Conservation (phyloP, 1,140 invertebrate genomes). For the Zaprionus inermis region DNA sequence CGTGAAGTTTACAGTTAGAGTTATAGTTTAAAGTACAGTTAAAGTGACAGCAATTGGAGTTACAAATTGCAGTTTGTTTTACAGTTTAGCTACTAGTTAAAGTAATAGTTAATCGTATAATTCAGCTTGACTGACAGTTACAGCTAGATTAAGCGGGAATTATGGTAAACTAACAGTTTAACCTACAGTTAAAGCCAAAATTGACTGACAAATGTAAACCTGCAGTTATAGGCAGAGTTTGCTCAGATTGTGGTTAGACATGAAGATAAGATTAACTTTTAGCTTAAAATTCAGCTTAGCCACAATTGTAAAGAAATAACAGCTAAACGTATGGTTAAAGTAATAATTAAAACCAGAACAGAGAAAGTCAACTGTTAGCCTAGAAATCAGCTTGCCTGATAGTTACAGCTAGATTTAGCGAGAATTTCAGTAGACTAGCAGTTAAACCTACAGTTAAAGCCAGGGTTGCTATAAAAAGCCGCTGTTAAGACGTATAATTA, state of each 20-base stretch:
- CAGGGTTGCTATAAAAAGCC: background rate
- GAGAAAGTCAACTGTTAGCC: too few species aligned
- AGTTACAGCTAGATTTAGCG: too few species aligned
- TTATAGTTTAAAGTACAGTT: background rate
- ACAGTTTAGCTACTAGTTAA: background rate
- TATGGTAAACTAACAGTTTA: background rate
- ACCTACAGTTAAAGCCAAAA: background rate
- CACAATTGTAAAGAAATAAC: too few species aligned
- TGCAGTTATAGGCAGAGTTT: constrained; percentile 13
- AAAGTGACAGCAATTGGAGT: background rate
- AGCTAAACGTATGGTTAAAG: too few species aligned
- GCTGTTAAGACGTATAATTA: constrained; percentile 23
- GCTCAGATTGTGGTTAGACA: too few species aligned
- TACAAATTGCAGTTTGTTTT: background rate
- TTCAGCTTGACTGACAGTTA: background rate
- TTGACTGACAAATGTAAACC: too few species aligned
- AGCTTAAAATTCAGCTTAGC: too few species aligned
- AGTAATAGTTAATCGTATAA: background rate
- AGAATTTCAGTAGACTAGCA: background rate
- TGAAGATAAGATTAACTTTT: too few species aligned
- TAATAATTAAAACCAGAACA: too few species aligned
- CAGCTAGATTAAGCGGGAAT: background rate
- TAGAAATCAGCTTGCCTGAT: too few species aligned
- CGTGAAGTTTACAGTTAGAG: background rate
- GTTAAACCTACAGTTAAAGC: background rate